Percentiles rank a stretch among this genome's conserved stretches.
These are phyloP conservation scores for Montipora capitata DNA, from an alignment of 92 coral and sea anemone genomes.

Conservation along the genomic window DNA sequence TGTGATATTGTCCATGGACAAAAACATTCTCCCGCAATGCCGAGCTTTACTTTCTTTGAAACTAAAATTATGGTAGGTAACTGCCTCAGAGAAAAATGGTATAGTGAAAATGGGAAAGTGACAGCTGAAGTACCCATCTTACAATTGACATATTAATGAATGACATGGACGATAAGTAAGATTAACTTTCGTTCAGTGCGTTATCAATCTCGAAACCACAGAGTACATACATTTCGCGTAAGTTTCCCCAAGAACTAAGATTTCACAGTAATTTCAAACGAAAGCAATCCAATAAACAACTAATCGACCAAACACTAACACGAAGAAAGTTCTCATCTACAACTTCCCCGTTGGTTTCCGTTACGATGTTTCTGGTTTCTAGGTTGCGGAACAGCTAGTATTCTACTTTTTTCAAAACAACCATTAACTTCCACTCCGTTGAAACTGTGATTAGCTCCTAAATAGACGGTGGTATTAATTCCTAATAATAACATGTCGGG, in stretches of 20 bases:
- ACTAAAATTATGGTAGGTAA: background rate
- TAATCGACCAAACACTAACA: background rate
- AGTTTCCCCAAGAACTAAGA: background rate
- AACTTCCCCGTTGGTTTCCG: too few species aligned
- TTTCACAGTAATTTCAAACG: background rate
- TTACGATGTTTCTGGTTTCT: background rate
- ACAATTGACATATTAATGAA: conserved; percentile 2
- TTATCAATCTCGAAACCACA: background rate
- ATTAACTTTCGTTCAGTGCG: too few species aligned
- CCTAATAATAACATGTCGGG: background rate
- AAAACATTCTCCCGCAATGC: background rate
- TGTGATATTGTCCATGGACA: conserved; percentile 12
- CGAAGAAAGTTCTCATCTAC: background rate
- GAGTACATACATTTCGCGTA: conserved; percentile 1
- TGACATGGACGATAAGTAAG: too few species aligned
- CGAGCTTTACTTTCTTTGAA: background rate
- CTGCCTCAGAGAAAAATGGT: background rate
- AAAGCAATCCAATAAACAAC: background rate
- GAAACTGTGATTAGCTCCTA: background rate
- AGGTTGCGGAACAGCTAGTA: background rate
- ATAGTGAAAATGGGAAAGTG: background rate
- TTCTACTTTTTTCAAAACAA: background rate
- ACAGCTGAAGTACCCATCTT: background rate
- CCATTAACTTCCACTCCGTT: conserved; percentile 6
- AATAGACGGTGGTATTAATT: background rate